Conservation (phyloP, 1,140 invertebrate genomes). For the Calycopis cecrops region DNA sequence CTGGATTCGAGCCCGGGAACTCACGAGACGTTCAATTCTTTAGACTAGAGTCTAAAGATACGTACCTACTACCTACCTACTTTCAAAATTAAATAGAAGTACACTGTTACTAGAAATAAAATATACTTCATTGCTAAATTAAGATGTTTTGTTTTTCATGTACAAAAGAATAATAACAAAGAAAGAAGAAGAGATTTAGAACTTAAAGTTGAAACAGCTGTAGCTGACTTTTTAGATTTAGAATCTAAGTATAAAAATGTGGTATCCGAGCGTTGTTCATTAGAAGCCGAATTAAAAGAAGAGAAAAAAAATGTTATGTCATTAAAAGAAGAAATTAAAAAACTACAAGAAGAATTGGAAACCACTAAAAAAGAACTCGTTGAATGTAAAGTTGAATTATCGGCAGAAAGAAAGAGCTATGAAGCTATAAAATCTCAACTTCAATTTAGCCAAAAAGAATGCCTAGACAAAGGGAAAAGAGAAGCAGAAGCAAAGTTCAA, state of each 20-base stretch:
- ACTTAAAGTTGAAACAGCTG: slow-evolving; percentile 56
- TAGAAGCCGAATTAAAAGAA: slow-evolving; percentile 45
- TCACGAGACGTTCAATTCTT: too few relatives aligned
- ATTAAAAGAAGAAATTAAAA: slow-evolving; percentile 55
- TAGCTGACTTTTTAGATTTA: slow-evolving; percentile 59
- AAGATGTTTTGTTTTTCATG: not conserved
- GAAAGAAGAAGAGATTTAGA: slow-evolving; percentile 50
- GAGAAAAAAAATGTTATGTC: slow-evolving; percentile 48
- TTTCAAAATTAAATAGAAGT: too few relatives aligned
- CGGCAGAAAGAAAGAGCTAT: slow-evolving; percentile 45
- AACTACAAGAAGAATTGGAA: slow-evolving; percentile 49
- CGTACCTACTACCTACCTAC: too few relatives aligned
- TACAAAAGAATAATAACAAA: slow-evolving; percentile 31
- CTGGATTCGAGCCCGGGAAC: too few relatives aligned
- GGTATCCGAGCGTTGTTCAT: slow-evolving; percentile 38
- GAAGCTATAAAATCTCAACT: slow-evolving; percentile 48
- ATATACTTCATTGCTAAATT: too few relatives aligned
- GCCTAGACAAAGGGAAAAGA: slow-evolving; percentile 40
- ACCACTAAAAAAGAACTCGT: slow-evolving; percentile 47
- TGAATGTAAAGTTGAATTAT: slow-evolving; percentile 48
- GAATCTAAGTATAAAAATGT: slow-evolving; percentile 64
- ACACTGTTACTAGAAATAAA: too few relatives aligned
- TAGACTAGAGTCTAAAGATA: too few relatives aligned
- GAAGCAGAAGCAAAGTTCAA: slow-evolving; percentile 64
- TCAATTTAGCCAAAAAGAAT: slow-evolving; percentile 43